Evolutionary conservation across 2,113 vertebrate genomes (phyloP), one percentile per base, ranked within the genome.

Genomic region (Atlantisia rogersi): DNA sequence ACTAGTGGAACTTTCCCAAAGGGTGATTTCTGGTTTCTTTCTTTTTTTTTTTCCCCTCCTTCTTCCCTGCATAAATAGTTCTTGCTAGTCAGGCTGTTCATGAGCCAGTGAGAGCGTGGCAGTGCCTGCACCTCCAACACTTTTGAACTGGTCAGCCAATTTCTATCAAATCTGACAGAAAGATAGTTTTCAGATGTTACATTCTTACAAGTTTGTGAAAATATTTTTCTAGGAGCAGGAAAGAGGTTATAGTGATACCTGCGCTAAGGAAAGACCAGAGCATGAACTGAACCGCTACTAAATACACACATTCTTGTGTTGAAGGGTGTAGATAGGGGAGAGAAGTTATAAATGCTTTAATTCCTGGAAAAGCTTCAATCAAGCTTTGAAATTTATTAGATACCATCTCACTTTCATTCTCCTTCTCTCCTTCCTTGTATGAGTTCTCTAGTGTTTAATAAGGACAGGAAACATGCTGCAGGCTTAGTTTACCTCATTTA

Each of bases 401-500:
- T 14, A 40, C 5, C 32, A 48, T 68, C 60, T 82, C 76, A 56
- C 56, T 92, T 94, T 82, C 42, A 86, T 94, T 89, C 82, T 83
- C 15, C 26, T 88, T 81, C 39, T 88, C 26, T 70, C 40, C 76
- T 79, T 90, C 29, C 11, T 75, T n/a, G 22, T 91, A 75, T 28
- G 77, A 94, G 92, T 64, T 91, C 92, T 94, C 80, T 64, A 58
- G 94, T 84, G 93, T 89, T 95, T 94, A 96, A 95, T 95, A 94
- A 96, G 78, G 35, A 76, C 18, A 73, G 22, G 26, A 75, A 84
- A 91, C 83, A 84, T 79, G 88, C 94, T 95, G 46, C 73, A 91
- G 95, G 95, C 86, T 94, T 68, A 92, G 88, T 94, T 94, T 89
- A 64, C 81, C 86, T 95, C 77, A 92, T 97, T 97, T 84, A 86